These are phyloP conservation scores for Leptosomus discolor DNA, from an alignment of 2,113 vertebrate species.

Conservation along the genomic window DNA sequence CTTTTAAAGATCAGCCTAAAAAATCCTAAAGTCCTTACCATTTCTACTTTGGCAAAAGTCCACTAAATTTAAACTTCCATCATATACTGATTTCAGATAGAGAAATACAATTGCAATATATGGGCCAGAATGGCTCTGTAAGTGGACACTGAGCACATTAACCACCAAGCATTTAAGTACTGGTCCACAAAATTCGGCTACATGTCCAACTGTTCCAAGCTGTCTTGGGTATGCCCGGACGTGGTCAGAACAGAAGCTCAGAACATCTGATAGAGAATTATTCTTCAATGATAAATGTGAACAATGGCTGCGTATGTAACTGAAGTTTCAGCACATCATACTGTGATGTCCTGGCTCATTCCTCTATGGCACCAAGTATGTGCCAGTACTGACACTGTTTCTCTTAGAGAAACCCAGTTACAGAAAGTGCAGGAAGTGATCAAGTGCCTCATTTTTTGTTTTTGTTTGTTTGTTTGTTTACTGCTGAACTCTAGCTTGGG, in stretches of 20 bases:
- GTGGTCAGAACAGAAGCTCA: neutral
- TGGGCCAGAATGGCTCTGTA: neutral
- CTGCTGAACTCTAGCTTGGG: neutral
- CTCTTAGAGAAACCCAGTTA: neutral
- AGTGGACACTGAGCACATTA: neutral
- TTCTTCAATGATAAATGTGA: neutral
- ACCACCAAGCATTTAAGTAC: neutral
- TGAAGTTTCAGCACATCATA: neutral
- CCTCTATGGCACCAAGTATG: neutral
- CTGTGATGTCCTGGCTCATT: neutral
- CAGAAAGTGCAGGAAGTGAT: neutral
- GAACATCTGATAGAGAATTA: neutral
- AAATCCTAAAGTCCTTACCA: neutral
- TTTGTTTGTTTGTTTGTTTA: neutral
- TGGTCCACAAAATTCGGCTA: neutral
- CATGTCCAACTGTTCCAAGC: neutral
- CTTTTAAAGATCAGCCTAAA: neutral
- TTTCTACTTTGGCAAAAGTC: neutral
- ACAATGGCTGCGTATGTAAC: neutral
- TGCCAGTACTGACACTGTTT: neutral
- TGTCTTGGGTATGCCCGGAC: neutral
- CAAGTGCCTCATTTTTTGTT: neutral
- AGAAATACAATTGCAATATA: neutral
- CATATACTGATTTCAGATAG: neutral
- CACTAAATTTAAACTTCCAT: neutral